phyloP scores from a whole-genome alignment of 2,113 vertebrate species.

The Gymnogyps californianus region DNA sequence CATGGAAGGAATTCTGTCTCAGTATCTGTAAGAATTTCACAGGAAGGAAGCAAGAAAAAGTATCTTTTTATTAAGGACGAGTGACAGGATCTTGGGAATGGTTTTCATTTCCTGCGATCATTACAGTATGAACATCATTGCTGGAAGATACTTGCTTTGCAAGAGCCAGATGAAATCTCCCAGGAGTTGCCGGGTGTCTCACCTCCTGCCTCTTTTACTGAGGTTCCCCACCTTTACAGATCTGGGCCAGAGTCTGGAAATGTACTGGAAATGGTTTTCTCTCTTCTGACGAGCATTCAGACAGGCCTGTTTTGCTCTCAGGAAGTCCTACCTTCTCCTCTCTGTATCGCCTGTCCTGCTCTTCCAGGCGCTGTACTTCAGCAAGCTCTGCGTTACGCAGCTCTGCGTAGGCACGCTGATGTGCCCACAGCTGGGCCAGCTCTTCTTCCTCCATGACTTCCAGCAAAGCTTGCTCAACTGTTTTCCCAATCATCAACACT shows the following conservation, averaged over 20 bases:
- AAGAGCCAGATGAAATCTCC: not conserved
- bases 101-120: not conserved
- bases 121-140: not conserved
- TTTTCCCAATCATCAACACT: conserved; percentile 90
- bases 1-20: conserved; percentile 81
- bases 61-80: not conserved
- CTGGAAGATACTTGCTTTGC: not conserved
- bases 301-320: no score
- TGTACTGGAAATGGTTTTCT: no score
- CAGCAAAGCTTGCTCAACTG: conserved; percentile 87
- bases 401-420: not conserved
- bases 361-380: conserved; percentile 87
- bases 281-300: no score
- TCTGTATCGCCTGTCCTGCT: conserved; percentile 81
- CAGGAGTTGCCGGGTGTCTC: no score
- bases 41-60: not conserved
- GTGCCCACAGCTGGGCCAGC: conserved; percentile 77
- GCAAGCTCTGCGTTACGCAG: conserved; percentile 79
- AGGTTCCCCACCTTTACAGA: not conserved
- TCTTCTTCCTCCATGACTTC: conserved; percentile 97
- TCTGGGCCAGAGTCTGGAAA: not conserved
- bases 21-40: conserved; percentile 70
- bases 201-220: not conserved
- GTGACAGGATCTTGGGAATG: not conserved
- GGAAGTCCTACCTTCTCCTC: not conserved